Base-by-base conservation (phyloP, 2,888 invertebrate genomes). In the Agrotis segetum region DNA sequence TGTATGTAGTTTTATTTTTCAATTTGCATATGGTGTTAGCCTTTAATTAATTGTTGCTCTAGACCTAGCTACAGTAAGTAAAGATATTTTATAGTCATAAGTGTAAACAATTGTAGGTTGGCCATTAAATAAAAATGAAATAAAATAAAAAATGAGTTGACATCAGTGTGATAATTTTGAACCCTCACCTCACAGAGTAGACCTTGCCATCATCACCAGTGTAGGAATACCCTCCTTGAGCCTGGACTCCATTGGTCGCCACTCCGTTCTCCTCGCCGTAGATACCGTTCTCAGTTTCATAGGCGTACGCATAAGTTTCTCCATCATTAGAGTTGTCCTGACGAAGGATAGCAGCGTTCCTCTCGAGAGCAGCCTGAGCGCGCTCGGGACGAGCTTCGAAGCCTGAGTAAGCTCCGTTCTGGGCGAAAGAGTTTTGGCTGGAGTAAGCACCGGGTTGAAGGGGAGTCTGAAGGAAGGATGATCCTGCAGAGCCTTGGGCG, bases 221-320 rank as follows among this genome's bases (percentile, higher is more conserved):
- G 83, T 96, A 96, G 16, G 94, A 92, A 68, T 88, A 96, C 3
- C 94, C 93, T 50, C 96, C 96, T 79, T 95, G 93, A 79, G 95
- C 94, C 67, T 91, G 92, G 0, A 95, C 96, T 40, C 96, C 96
- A 61, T 96, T 92, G 4, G 92, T 92, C 2, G 95, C 95, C 9
- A 95, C 92, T 40, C 95, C 96, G 72, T 83, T 93, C 72, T 96
- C 95, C 74, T 95, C 95, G 74, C 92, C 95, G 70, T 84, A 87
- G 44, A 96, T 96, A 3, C 95, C 96, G 74, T 96, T 96, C 67
- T 94, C 94, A 53, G 96, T 95, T 77, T 96, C 95, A 79, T 90
- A 96, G 69, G 92, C 91, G 58, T 93, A 96, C 0, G 94, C 88
- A 79, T 92, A 96, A 52, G 89, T 90, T 58, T 96, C 93, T 73